phyloP scores from a whole-genome alignment of 2,888 invertebrate genomes.

The Synanthedon myopaeformis region DNA sequence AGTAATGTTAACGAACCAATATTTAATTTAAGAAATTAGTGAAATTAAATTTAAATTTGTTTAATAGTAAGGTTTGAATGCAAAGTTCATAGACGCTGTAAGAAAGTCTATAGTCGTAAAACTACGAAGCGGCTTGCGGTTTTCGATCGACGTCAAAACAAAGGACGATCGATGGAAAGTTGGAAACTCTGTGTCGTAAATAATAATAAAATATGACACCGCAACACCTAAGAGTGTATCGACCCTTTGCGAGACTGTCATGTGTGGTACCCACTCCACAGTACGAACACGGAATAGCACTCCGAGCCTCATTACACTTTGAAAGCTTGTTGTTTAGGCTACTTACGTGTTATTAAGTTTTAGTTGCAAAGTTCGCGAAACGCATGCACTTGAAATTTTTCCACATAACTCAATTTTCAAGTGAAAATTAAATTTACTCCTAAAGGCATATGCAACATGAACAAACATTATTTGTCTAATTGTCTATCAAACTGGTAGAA shows the following conservation, averaged over 20 bases:
- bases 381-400: neutral
- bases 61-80: no score
- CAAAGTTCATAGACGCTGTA: no score
- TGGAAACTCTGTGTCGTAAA: neutral
- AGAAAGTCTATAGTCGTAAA: no score
- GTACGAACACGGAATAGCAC: constrained; percentile 32
- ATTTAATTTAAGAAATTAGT: no score
- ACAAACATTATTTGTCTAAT: no score
- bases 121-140: no score
- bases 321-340: constrained; percentile 25
- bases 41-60: no score
- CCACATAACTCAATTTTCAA: no score
- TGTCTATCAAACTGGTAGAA: no score
- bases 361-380: neutral
- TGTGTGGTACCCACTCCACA: constrained; percentile 15
- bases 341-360: constrained; percentile 8
- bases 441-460: no score
- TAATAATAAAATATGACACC: neutral
- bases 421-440: no score
- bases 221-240: neutral
- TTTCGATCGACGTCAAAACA: neutral
- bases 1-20: no score
- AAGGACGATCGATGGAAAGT: neutral
- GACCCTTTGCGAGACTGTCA: constrained; percentile 8
- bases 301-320: constrained; percentile 27